Base-by-base conservation (phyloP, 2,113 vertebrate genomes). In the Tretioscincus oriximinensis region DNA sequence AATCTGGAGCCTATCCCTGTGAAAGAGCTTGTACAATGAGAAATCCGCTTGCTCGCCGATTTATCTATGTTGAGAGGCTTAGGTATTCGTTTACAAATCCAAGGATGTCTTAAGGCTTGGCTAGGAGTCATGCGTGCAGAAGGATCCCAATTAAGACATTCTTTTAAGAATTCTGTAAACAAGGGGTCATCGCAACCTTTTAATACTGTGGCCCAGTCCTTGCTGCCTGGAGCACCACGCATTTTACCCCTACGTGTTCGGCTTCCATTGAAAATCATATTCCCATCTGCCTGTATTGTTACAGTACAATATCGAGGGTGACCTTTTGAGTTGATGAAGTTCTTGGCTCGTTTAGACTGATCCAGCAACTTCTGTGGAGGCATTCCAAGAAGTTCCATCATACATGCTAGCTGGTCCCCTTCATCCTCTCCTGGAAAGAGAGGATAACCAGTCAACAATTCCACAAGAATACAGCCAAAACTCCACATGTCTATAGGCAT, bases 401-500 rank as follows among this genome's bases (percentile, higher is more conserved):
- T 97, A 1, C 98, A 99, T 83, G 98, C 98, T 91, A 99, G 89
- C n/a, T 99, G 98, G 92, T 99, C 98, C 3, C 96, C 97, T 91
- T 99, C 98, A 5, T 99, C 98, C 91, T 99, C 98, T 0, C 98
- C 98, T 0, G 98, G 98, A 84, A 99, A 99, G 80, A 99, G 93
- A 28, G 98, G 98, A 90, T 97, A 98, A 20, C 98, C 98, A 1
- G 98, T 99, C 81, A 99, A 91, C 22, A 99, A 95, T 90, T 99
- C 98, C 0, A 97, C 97, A 66, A 99, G 95, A 29, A 99, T 99
- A 73, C 98, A 99, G 88, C 98, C 98, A 54, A 99, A 99, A 91
- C 98, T 99, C 98, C 98, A 99, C 94, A 99, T 98, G 83, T 99
- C 98, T 31, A 99, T 99, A 12, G 98, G 96, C 49, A 99, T 97